Base-by-base conservation (phyloP, 2,888 invertebrate species). In the Creontiades dilutus region DNA sequence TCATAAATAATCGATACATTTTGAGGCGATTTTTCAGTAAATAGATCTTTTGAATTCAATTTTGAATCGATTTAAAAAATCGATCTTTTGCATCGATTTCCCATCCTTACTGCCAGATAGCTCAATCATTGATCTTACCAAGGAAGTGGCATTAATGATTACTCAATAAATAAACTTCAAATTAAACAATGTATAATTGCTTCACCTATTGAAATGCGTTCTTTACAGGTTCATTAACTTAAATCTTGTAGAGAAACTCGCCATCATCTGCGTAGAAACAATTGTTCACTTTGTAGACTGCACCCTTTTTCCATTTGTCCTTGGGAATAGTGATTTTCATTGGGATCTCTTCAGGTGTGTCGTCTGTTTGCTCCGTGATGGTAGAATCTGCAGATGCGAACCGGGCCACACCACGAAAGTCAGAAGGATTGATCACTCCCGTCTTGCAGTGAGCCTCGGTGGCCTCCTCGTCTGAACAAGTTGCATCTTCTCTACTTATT, bases 231-330 rank as follows among this genome's bases (percentile, higher is more conserved):
- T 37, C 37, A 37, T 2, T 37, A 37, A 37, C 7, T 37, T 61
- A 89, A 5, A 89, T 89, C 92, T 96, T 94, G 93, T 97, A 97
- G 89, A 97, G 94, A 94, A 97, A 97, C 93, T 94, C 94, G 0
- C 97, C 97, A 94, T 97, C 96, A 93, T 95, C 94, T 92, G 97
- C 96, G 93, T 97, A 97, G 93, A 95, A 97, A 92, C 96, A 96
- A 93, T 97, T 96, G 91, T 96, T 95, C 0, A 97, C 94, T 93
- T 96, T 96, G 92, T 96, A 97, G 12, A 96, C 95, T 76, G 94
- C 95, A 46, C 95, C 96, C 92, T 93, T 93, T 92, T 95, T 95
- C 92, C 94, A 95, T 55, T 95, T 94, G 86, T 95, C 94, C 92
- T 94, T 95, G 4, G 97, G 97, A 91, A 97, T 96, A 91, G 94